phyloP scores from a whole-genome alignment of 2,113 vertebrate species.

The Phoxinus phoxinus region DNA sequence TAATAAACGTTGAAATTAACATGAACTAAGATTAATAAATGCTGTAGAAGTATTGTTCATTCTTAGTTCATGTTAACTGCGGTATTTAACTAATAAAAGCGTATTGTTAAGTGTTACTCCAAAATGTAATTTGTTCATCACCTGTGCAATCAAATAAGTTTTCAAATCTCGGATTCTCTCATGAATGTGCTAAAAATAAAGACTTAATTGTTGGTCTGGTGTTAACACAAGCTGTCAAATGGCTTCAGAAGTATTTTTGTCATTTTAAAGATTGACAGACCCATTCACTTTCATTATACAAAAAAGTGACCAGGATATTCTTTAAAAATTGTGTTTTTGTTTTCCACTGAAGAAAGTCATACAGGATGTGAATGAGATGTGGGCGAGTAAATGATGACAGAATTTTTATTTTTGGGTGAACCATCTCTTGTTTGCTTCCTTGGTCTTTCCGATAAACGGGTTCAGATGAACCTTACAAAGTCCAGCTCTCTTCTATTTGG shows the following conservation, averaged over 20 bases:
- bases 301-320: not conserved
- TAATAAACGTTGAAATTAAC: no score
- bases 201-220: not conserved
- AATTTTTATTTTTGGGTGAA: not conserved
- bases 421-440: not conserved
- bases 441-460: not conserved
- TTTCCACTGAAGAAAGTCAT: not conserved
- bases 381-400: not conserved
- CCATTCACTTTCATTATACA: not conserved
- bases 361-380: not conserved
- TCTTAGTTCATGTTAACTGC: no score
- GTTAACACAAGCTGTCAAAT: not conserved
- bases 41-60: no score
- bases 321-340: no score
- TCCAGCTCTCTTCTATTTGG: constrained; percentile 7
- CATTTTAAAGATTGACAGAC: not conserved
- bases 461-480: not conserved
- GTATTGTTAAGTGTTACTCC: no score
- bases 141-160: not conserved
- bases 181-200: no score
- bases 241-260: not conserved
- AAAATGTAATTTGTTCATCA: not conserved
- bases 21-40: no score
- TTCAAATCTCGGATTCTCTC: not conserved
- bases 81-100: no score